Evolutionary conservation across 2,888 invertebrate genomes (phyloP), one percentile per base, ranked within the genome.

Genomic region (Cephus nigrinus): DNA sequence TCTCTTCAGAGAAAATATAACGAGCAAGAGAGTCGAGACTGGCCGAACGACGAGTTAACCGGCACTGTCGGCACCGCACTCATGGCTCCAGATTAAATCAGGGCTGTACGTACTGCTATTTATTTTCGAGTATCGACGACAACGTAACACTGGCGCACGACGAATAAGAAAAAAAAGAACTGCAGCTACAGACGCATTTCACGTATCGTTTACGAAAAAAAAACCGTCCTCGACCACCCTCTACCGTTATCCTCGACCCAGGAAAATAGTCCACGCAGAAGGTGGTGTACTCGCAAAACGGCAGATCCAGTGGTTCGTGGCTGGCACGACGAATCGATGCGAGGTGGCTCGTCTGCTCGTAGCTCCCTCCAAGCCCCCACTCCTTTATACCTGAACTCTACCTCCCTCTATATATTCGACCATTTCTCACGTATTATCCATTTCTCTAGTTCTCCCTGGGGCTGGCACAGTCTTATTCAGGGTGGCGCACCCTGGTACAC

Each of bases 291-390:
- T 55, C 55, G 55, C 9, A 23, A 55, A 55, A 55, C 55, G 55
- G 55, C 55, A 55, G 55, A 55, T 55, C 55, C 55, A 55, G 55
- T 55, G 55, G 55, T 55, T 55, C 55, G 55, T 55, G 55, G 55
- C 55, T 23, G 55, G 55, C 80, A 79, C 83, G 80, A 77, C 82
- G 84, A 85, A 85, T 85, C 85, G 85, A 85, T 85, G 84, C 84
- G 82, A 82, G 76, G 79, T 77, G 82, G 80, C 76, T 55, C 69
- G 80, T 85, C 84, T 83, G 80, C 83, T 84, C 77, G 73, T 30
- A 32, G 73, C n/a, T 69, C 69, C 78, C 34, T 55, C 80, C 73
- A 35, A 35, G 11, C 23, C 33, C 55, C 55, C 55, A 55, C 55
- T 55, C 55, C 15, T 35, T 23, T 55, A 55, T 55, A 55, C 55